Evolutionary conservation across 2,888 invertebrate genomes (phyloP).

Genomic region (Corythucha ciliata): DNA sequence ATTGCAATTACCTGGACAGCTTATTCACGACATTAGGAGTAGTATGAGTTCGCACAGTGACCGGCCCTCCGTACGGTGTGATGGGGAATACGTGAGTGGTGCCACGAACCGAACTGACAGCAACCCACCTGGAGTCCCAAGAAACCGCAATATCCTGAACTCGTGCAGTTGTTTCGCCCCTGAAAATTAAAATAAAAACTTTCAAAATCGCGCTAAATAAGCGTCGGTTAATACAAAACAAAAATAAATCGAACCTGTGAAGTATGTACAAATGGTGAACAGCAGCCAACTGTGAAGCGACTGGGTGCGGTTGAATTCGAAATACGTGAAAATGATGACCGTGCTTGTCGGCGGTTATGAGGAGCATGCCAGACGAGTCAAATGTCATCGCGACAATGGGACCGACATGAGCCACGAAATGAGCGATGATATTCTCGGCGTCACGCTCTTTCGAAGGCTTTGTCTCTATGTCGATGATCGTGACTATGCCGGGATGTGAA

Average conservation of each 20-base stretch:
- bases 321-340: slow-evolving; percentile 96
- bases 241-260: slow-evolving; percentile 45
- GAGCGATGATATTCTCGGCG: slow-evolving; percentile 68
- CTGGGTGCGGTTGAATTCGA: slow-evolving; percentile 84
- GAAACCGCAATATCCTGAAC: slow-evolving; percentile 83
- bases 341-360: slow-evolving; percentile 82
- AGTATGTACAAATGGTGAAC: slow-evolving; percentile 92
- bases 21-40: slow-evolving; percentile 87
- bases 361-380: slow-evolving; percentile 79
- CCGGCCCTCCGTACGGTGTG: slow-evolving; percentile 88
- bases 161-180: slow-evolving; percentile 86
- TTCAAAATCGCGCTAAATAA: not conserved
- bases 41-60: slow-evolving; percentile 89
- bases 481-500: slow-evolving; percentile 74
- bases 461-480: slow-evolving; percentile 58
- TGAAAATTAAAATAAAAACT: slow-evolving; percentile 32
- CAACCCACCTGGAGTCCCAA: slow-evolving; percentile 91
- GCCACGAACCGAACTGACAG: slow-evolving; percentile 86
- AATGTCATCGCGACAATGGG: slow-evolving; percentile 83
- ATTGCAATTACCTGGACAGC: slow-evolving; percentile 49
- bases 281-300: slow-evolving; percentile 73
- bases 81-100: slow-evolving; percentile 97
- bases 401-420: slow-evolving; percentile 79
- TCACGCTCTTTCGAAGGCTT: slow-evolving; percentile 25
- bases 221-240: not conserved